Conservation (phyloP, 1,140 invertebrate species). For the Zaprionus taronus region DNA sequence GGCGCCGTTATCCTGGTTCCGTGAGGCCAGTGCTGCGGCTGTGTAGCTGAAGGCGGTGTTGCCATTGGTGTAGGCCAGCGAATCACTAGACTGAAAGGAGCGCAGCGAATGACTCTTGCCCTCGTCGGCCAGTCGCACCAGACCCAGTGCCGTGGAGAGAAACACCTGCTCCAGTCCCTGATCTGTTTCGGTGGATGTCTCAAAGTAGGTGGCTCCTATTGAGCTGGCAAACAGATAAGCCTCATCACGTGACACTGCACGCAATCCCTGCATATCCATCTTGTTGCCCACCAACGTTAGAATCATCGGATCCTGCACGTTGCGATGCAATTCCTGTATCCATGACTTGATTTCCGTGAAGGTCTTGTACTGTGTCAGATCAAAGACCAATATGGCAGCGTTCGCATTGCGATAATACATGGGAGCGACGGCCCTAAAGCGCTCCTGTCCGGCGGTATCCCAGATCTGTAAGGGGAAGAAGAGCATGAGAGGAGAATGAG, state of each 20-base stretch:
- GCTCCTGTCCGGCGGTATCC: conserved; percentile 96
- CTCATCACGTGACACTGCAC: conserved; percentile 88
- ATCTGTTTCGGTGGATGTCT: conserved; percentile 92
- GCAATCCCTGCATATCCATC: conserved; percentile 88
- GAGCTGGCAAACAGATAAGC: conserved; percentile 90
- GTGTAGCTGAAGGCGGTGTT: conserved; percentile 72
- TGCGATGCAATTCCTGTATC: conserved; percentile 91
- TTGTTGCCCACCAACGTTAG: conserved; percentile 94
- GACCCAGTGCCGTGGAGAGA: conserved; percentile 86
- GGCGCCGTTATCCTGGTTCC: conserved; percentile 46
- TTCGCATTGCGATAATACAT: conserved; percentile 97
- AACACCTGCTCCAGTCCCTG: conserved; percentile 90
- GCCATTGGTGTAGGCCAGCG: conserved; percentile 77
- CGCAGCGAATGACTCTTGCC: conserved; percentile 85
- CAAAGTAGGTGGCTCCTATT: conserved; percentile 94
- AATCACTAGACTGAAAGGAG: conserved; percentile 85
- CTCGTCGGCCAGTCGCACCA: conserved; percentile 85
- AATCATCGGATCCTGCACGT: conserved; percentile 90
- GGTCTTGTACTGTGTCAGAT: conserved; percentile 90
- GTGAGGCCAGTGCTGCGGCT: conserved; percentile 48
- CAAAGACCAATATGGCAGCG: conserved; percentile 94
- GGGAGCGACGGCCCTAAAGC: conserved; percentile 94
- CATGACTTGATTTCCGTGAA: conserved; percentile 91
- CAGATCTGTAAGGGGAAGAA: conserved; percentile 87
- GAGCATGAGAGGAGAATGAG: background rate